Evolutionary conservation across 2,888 invertebrate species (phyloP), one percentile per base, ranked within the genome.

Genomic region (Chromoteleia sp.): DNA sequence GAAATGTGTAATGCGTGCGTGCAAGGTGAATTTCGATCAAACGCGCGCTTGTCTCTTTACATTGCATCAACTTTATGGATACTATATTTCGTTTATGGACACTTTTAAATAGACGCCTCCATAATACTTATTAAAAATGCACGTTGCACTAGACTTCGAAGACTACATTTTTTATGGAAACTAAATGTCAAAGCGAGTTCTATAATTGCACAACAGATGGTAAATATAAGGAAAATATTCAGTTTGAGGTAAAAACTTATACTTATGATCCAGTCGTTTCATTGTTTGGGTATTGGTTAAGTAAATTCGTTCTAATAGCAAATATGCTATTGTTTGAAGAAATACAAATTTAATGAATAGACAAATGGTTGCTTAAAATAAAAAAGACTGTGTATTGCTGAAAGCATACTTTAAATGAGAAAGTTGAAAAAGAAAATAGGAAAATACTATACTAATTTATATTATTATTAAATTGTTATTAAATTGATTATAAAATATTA

Each of bases 61-160:
- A 43, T 59, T 59, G 41, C 25, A 10, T 25, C 25, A 8, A 59
- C 39, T 59, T 41, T 10, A 15, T 39, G 14, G 41, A 41, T 41
- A 58, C 2, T 25, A 41, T 41, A 43, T 45, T 59, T 59, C 43
- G 15, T 59, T 30, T 58, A 41, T 41, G 25, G 43, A 56, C 10
- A 59, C 59, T 59, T 59, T 59, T 14, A 17, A 10, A 43, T 14
- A 43, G 29, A 29, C 15, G 43, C 17, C 45, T 43, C 30, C n/a
- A 45, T 59, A 43, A 17, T 10, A 45, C 29, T 59, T 59, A 59
- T 59, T 43, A 59, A 59, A 59, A 59, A 29, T 29, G 45, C 43
- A 43, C 41, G 58, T 19, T 43, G 17, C 17, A 8, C 17, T 43
- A 19, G 6, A 33, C 10, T 50, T 0, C 8, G 15, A 36, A 36